Conservation (phyloP, 2,888 invertebrate genomes). For the Andricus quercusramuli region DNA sequence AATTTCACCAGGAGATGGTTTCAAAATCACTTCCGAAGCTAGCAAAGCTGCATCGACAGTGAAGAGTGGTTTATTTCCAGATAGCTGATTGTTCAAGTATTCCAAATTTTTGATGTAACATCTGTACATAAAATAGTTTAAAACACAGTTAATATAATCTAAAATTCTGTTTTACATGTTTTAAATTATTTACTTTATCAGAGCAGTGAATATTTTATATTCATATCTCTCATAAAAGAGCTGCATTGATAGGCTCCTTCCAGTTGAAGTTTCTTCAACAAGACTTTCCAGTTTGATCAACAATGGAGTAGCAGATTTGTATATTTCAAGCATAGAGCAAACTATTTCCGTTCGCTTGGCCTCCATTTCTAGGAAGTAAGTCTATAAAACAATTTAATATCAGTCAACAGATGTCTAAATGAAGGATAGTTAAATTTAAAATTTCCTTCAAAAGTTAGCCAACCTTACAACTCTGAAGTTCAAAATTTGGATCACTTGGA, state of each 20-base stretch:
- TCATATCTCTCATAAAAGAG: conserved; percentile 92
- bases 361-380: conserved; percentile 87
- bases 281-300: conserved; percentile 92
- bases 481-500: conserved; percentile 41
- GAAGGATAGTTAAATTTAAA: too few species aligned
- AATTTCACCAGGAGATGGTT: conserved; percentile 88
- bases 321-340: conserved; percentile 85
- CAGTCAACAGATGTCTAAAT: neutral
- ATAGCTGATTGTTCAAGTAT: conserved; percentile 83
- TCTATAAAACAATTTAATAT: conserved; percentile 74
- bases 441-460: conserved; percentile 2
- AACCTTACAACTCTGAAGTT: conserved; percentile 49
- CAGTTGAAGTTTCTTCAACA: conserved; percentile 89
- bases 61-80: conserved; percentile 83
- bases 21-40: conserved; percentile 87
- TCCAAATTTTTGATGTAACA: conserved; percentile 83
- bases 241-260: conserved; percentile 86
- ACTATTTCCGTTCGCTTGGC: conserved; percentile 85
- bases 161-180: neutral
- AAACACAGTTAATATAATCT: neutral
- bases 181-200: conserved; percentile 80
- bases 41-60: conserved; percentile 89
- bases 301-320: conserved; percentile 89
- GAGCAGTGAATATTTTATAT: conserved; percentile 85
- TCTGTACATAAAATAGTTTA: conserved; percentile 50